Conservation (phyloP, 37 sponge, comb jelly and placozoan species). For the Halichondria panicea region DNA sequence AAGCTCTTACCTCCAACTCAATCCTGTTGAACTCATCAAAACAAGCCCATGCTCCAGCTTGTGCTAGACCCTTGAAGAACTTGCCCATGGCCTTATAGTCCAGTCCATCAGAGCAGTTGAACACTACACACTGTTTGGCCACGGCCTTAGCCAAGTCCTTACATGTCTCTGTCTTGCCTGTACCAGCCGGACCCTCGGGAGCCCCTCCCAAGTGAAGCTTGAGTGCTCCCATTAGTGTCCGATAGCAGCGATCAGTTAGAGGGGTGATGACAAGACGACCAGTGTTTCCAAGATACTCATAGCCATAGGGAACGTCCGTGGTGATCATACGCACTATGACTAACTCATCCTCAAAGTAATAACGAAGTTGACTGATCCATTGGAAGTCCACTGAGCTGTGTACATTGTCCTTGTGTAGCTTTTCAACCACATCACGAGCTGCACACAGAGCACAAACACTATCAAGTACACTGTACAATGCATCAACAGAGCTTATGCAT, state of each 20-base stretch:
- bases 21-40: constrained; percentile 99
- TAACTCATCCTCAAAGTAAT: constrained; percentile 87
- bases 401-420: constrained; percentile 77
- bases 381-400: constrained; percentile 83
- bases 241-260: constrained; percentile 96
- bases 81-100: constrained; percentile 99
- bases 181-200: constrained; percentile 98
- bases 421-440: constrained; percentile 95
- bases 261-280: constrained; percentile 98
- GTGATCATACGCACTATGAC: constrained; percentile 97
- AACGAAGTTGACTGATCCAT: constrained; percentile 98
- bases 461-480: neutral
- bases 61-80: constrained; percentile 98
- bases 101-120: constrained; percentile 99
- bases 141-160: constrained; percentile 99
- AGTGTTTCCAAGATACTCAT: constrained; percentile 99
- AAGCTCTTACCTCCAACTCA: constrained; percentile 85
- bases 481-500: too few species aligned
- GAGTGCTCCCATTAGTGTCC: constrained; percentile 97
- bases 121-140: constrained; percentile 99
- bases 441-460: too few species aligned
- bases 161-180: constrained; percentile 93
- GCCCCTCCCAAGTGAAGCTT: constrained; percentile 97
- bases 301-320: constrained; percentile 94
- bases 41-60: constrained; percentile 99